Evolutionary conservation across 2,797 vertebrate species (phyloP).

Genomic region (Gastrophryne carolinensis): DNA sequence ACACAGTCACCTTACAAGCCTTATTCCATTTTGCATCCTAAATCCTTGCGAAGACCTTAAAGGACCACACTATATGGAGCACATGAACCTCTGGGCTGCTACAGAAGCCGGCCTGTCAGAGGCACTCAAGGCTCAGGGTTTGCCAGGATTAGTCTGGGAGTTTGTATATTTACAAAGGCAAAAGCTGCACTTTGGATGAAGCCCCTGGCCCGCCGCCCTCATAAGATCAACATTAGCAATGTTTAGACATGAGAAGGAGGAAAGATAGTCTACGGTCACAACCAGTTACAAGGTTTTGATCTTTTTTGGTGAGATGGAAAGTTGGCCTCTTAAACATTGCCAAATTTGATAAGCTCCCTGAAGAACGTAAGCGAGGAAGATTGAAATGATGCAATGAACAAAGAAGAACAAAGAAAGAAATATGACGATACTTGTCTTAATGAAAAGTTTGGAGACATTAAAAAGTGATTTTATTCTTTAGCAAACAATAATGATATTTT

Average conservation of each 20-base stretch:
- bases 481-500: too few species aligned
- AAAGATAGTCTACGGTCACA: conserved; percentile 58
- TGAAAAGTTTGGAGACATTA: too few species aligned
- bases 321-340: conserved; percentile 60
- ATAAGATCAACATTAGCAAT: conserved; percentile 65
- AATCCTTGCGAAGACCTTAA: too few species aligned
- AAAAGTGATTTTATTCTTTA: too few species aligned
- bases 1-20: too few species aligned
- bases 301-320: conserved; percentile 69
- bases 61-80: not conserved
- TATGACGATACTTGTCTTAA: too few species aligned
- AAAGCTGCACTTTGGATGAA: conserved; percentile 9
- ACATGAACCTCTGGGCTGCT: not conserved
- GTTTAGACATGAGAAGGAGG: conserved; percentile 64
- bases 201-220: conserved; percentile 48
- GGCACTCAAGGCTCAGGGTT: conserved; percentile 2
- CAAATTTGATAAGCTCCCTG: conserved; percentile 62
- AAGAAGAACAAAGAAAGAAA: not conserved
- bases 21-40: too few species aligned
- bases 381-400: conserved; percentile 1
- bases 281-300: conserved; percentile 66
- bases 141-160: conserved; percentile 1
- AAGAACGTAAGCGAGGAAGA: conserved; percentile 41
- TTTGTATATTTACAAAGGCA: conserved; percentile 12
- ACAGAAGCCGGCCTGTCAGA: not conserved